Base-by-base conservation (phyloP, 2,888 invertebrate species). In the Acleris cristana region DNA sequence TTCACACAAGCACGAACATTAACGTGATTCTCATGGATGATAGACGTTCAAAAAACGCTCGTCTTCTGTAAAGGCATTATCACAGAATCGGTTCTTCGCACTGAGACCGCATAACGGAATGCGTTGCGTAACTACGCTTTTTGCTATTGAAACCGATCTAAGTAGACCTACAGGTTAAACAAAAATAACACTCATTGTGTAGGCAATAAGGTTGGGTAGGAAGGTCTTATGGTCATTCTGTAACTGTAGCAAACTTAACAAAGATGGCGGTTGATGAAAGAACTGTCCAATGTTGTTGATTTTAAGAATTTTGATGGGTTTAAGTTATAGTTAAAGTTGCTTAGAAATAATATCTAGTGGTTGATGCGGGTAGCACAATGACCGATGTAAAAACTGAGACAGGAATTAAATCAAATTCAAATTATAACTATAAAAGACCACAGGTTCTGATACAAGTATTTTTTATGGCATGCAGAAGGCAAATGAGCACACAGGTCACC, bases 121-220 rank as follows among this genome's bases (percentile, higher is more conserved):
- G 23, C 59, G 5, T 55, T 58, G 55, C 49, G 59, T 56, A 49
- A 63, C 40, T 26, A 54, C 21, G 45, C 40, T 54, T 65, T 65
- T 65, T 65, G 49, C 60, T 40, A 65, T 65, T 65, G 60, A 65
- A 49, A 60, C 55, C n/a, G 40, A 60, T 51, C 44, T 30, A n/a
- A 40, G 19, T 26, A 26, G 18, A 55, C 34, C 51, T 49, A n/a
- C 21, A 54, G 59, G 48, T 18, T 14, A 14, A 40, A 14, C 4
- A 14, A 40, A 40, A 40, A 40, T 40, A 40, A 14, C 3, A 40
- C 14, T 14, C 14, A 3, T 40, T 14, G 14, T 4, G 14, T 40
- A 40, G 40, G 14, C 40, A 40, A 40, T 40, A 40, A 14, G 14
- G 40, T 14, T 14, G 40, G 40, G 34, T 10, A 34, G 3, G 40